Evolutionary conservation across 1,140 invertebrate species (phyloP).

Genomic region (Sitobion miscanthi): DNA sequence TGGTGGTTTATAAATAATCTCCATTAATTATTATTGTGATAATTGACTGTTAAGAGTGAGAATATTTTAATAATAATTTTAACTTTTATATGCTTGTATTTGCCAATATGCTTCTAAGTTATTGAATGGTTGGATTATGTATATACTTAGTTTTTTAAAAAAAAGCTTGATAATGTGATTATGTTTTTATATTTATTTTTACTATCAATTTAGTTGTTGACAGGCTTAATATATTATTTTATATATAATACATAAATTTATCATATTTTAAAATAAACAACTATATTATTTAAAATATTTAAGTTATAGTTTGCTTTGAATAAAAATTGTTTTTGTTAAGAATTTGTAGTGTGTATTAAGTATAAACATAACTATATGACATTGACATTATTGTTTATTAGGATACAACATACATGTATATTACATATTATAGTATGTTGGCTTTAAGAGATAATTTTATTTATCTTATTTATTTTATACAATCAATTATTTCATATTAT

Average conservation of each 20-base stretch:
- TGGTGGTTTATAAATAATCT: neutral
- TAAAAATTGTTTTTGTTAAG: neutral
- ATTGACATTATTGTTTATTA: neutral
- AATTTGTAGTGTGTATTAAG: neutral
- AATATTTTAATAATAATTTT: constrained; percentile 37
- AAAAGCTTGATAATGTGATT: neutral
- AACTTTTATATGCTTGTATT: constrained; percentile 25
- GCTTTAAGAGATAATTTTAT: neutral
- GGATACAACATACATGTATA: neutral
- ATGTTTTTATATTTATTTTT: neutral
- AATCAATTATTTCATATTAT: neutral
- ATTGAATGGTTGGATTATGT: neutral
- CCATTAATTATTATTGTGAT: constrained; percentile 44
- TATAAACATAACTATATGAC: neutral
- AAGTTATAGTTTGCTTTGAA: neutral
- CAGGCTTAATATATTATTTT: constrained; percentile 25
- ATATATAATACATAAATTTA: neutral
- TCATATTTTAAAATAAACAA: neutral
- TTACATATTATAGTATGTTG: neutral
- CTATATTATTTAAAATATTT: neutral
- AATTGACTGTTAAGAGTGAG: constrained; percentile 53
- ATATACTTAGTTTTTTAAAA: neutral
- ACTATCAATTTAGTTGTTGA: neutral
- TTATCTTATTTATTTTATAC: neutral
- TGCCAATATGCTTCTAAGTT: neutral